These are phyloP conservation scores for Pholis gunnellus DNA, from an alignment of 2,113 vertebrate genomes.

Conservation along the genomic window DNA sequence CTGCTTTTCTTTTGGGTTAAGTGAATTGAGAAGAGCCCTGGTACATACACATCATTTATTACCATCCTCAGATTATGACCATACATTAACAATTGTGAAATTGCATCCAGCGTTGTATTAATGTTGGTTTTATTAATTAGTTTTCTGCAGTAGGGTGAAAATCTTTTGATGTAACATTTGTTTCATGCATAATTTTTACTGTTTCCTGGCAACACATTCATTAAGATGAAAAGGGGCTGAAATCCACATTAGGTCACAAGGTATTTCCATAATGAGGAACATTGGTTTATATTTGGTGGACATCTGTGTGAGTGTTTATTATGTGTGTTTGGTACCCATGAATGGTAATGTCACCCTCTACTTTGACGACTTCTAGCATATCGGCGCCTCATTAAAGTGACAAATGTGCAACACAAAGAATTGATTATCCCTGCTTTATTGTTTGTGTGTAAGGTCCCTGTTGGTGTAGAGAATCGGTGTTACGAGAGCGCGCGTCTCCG, in stretches of 20 bases:
- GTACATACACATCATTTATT: background rate
- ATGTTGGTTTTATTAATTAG: background rate
- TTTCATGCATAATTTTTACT: slow-evolving; percentile 10
- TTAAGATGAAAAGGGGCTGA: slow-evolving; percentile 39
- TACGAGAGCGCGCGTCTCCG: slow-evolving; percentile 7
- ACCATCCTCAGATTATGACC: background rate
- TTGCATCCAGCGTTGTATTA: background rate
- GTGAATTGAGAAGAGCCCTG: background rate
- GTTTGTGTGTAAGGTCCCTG: slow-evolving; percentile 30
- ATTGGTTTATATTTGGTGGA: slow-evolving; percentile 8
- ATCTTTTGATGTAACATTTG: background rate
- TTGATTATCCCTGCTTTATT: slow-evolving; percentile 53
- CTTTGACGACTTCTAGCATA: slow-evolving; percentile 42
- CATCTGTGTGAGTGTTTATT: background rate
- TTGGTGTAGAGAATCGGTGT: slow-evolving; percentile 30
- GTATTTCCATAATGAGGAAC: slow-evolving; percentile 57
- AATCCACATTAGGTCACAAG: slow-evolving; percentile 48
- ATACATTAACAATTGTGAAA: background rate
- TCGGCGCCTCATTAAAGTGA: slow-evolving; percentile 70
- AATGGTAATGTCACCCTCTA: slow-evolving; percentile 5
- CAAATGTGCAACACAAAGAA: slow-evolving; percentile 58
- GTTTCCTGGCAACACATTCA: slow-evolving; percentile 45
- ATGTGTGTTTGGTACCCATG: background rate
- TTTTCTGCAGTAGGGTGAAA: background rate
- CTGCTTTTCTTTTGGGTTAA: background rate